A percentile compares a stretch with the other conserved stretches of the same genome.
These are phyloP conservation scores for Seriola dumerili DNA, from an alignment of 2,113 vertebrate genomes.

Conservation along the genomic window DNA sequence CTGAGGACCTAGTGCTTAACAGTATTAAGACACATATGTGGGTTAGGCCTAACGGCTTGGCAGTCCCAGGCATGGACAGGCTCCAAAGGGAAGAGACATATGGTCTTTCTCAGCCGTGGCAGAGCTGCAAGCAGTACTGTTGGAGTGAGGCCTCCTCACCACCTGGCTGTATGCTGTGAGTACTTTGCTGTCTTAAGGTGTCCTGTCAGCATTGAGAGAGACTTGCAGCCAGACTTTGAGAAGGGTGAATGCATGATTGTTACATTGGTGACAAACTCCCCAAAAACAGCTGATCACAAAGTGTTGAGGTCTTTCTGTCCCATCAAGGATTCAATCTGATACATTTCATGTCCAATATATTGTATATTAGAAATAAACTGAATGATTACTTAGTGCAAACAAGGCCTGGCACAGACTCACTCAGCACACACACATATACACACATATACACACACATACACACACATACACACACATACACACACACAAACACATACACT, in stretches of 20 bases:
- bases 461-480: constrained; percentile 20
- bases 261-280: background rate
- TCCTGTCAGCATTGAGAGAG: constrained; percentile 48
- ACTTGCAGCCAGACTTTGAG: constrained; percentile 29
- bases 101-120: constrained; percentile 68
- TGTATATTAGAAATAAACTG: background rate
- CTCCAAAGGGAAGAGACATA: constrained; percentile 70
- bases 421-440: constrained; percentile 9
- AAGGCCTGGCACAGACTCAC: background rate
- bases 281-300: constrained; percentile 2
- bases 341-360: background rate
- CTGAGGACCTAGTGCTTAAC: constrained; percentile 44
- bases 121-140: constrained; percentile 50
- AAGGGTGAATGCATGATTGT: background rate
- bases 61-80: constrained; percentile 44
- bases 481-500: constrained; percentile 17
- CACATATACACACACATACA: constrained; percentile 7
- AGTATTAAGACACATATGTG: constrained; percentile 63
- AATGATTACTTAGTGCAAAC: background rate
- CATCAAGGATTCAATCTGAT: background rate
- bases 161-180: constrained; percentile 55
- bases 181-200: constrained; percentile 34
- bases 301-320: background rate
- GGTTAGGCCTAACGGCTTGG: constrained; percentile 55
- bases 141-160: constrained; percentile 60